A percentile compares a stretch with the other conserved stretches of the same genome.
These are phyloP conservation scores for Girardia tigrina DNA, from an alignment of 2,888 invertebrate species.

Conservation along the genomic window DNA sequence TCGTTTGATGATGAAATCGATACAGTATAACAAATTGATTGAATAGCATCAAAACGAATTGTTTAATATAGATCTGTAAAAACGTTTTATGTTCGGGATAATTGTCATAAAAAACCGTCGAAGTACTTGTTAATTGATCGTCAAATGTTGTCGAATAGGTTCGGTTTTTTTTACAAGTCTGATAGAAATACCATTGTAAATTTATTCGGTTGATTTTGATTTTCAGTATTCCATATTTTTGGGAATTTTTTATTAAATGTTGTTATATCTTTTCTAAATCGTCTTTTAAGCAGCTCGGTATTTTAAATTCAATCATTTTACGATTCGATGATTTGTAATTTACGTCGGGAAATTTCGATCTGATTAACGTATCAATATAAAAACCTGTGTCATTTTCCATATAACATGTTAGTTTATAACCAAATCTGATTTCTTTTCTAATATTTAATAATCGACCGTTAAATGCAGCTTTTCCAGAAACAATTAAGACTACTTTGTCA, in stretches of 20 bases:
- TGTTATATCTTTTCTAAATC: neutral
- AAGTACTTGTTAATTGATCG: too few relatives aligned
- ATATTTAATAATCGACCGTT: neutral
- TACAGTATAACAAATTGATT: neutral
- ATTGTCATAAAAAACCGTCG: neutral
- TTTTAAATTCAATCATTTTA: neutral
- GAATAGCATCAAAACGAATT: neutral
- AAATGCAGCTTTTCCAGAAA: neutral
- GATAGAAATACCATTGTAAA: slow-evolving; percentile 8
- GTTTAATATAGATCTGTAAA: neutral
- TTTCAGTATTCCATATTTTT: neutral
- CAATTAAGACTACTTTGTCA: neutral
- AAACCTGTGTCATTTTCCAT: neutral
- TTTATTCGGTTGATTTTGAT: neutral
- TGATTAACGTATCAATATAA: neutral
- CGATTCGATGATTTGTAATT: neutral
- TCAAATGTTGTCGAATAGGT: neutral
- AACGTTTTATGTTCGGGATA: neutral
- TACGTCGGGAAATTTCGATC: neutral
- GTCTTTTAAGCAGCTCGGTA: neutral
- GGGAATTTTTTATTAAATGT: neutral
- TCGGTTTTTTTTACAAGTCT: neutral
- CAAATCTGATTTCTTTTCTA: neutral
- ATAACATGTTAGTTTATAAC: neutral
- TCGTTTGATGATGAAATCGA: neutral